Evolutionary conservation across 2,113 vertebrate species (phyloP).

Genomic region (Trematocara nigrifrons): DNA sequence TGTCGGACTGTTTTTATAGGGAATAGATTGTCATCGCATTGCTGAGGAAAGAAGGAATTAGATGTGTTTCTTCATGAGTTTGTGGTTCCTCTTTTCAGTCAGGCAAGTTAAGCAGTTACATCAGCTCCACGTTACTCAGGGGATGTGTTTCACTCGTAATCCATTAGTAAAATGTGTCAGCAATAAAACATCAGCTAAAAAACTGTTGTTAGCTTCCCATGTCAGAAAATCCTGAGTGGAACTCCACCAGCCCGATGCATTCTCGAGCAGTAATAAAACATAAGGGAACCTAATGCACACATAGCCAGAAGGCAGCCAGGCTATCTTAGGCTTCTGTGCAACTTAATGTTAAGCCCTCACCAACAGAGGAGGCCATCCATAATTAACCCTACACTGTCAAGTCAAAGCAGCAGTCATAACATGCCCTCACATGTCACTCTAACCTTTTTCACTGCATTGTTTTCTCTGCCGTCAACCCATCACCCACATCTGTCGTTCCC

Average conservation of each 20-base stretch:
- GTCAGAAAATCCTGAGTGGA: conserved; percentile 27
- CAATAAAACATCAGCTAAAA: conserved; percentile 36
- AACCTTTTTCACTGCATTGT: conserved; percentile 39
- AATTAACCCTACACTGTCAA: conserved; percentile 64
- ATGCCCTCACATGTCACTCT: conserved; percentile 59
- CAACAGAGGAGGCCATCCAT: conserved; percentile 58
- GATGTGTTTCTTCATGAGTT: not conserved
- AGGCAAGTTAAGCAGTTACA: not conserved
- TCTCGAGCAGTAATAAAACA: conserved; percentile 57
- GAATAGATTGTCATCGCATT: not conserved
- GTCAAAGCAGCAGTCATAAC: conserved; percentile 52
- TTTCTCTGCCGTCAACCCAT: conserved; percentile 44
- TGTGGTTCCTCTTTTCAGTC: not conserved
- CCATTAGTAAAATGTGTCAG: conserved; percentile 25
- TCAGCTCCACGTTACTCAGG: not conserved
- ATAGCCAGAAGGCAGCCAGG: conserved; percentile 41
- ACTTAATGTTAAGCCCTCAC: conserved; percentile 33
- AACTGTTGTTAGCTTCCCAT: conserved; percentile 33
- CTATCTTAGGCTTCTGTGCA: conserved; percentile 12
- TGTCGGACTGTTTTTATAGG: not conserved
- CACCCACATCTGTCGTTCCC: conserved; percentile 43
- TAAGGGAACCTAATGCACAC: conserved; percentile 27
- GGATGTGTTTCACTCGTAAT: conserved; percentile 17
- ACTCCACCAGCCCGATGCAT: not conserved
- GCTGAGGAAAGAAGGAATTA: not conserved